Percentiles rank a stretch among this genome's conserved stretches.
phyloP scores from a whole-genome alignment of 2,888 invertebrate genomes.

The Trachelus stipa region DNA sequence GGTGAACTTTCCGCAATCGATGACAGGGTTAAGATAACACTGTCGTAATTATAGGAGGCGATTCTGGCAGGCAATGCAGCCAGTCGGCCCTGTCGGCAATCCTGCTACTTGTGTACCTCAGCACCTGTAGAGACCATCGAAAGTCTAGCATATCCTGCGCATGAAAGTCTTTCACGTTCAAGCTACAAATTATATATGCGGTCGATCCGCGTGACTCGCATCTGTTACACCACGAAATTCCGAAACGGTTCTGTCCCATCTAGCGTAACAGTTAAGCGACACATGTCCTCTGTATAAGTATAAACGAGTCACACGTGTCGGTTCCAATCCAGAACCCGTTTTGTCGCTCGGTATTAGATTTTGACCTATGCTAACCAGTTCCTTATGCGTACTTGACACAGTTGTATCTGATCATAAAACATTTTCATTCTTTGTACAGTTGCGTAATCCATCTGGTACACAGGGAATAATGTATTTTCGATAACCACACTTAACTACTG shows the following conservation, averaged over 20 bases:
- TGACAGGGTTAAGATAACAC: not conserved
- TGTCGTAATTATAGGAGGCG: not conserved
- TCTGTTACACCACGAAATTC: not conserved
- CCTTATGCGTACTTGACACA: not conserved
- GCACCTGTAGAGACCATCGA: not conserved
- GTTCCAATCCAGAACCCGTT: not conserved
- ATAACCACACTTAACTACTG: not conserved
- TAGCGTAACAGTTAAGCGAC: not conserved
- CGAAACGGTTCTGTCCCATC: not conserved
- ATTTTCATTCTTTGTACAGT: not conserved
- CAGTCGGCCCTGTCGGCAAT: not conserved
- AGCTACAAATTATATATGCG: not conserved
- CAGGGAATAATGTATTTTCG: not conserved
- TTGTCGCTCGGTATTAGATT: not conserved
- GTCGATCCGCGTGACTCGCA: not conserved
- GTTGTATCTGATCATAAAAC: not conserved
- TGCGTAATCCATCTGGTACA: not conserved
- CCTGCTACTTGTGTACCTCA: not conserved
- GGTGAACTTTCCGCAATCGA: not conserved
- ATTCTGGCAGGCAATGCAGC: not conserved
- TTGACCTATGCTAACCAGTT: not conserved
- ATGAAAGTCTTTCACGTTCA: not conserved
- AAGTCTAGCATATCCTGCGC: not conserved
- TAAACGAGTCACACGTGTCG: not conserved
- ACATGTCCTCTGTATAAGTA: not conserved